These are phyloP conservation scores for Ctenicera cuprea DNA, from an alignment of 2,888 invertebrate species.

Conservation along the genomic window DNA sequence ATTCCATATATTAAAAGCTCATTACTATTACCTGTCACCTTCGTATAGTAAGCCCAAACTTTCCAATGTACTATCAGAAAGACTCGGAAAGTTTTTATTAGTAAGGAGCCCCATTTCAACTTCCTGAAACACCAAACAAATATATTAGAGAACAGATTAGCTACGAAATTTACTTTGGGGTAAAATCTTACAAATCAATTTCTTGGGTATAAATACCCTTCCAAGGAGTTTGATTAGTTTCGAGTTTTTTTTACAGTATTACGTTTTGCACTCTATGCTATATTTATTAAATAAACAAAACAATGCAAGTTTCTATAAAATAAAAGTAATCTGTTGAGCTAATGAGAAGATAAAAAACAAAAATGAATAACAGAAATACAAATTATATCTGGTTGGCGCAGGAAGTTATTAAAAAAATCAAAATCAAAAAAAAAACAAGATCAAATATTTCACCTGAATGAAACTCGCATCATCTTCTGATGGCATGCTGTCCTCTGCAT, in stretches of 20 bases:
- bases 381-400: conserved; percentile 17
- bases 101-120: neutral
- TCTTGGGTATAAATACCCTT: too few species aligned
- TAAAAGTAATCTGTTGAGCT: neutral
- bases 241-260: too few species aligned
- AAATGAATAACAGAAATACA: neutral
- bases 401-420: neutral
- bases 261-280: too few species aligned
- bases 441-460: neutral
- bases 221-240: too few species aligned
- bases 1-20: neutral
- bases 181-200: too few species aligned
- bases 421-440: neutral
- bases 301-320: neutral
- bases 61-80: conserved; percentile 20
- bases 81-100: conserved; percentile 13
- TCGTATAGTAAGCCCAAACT: conserved; percentile 4
- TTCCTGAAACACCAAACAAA: conserved; percentile 21
- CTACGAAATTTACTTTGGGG: too few species aligned
- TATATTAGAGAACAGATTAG: neutral
- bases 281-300: too few species aligned
- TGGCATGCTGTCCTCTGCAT: neutral
- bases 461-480: neutral
- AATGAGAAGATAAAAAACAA: too few species aligned
- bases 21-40: conserved; percentile 11